Evolutionary conservation across 2,888 invertebrate genomes (phyloP), one percentile per base, ranked within the genome.

Genomic region (Amaurobius ferox): DNA sequence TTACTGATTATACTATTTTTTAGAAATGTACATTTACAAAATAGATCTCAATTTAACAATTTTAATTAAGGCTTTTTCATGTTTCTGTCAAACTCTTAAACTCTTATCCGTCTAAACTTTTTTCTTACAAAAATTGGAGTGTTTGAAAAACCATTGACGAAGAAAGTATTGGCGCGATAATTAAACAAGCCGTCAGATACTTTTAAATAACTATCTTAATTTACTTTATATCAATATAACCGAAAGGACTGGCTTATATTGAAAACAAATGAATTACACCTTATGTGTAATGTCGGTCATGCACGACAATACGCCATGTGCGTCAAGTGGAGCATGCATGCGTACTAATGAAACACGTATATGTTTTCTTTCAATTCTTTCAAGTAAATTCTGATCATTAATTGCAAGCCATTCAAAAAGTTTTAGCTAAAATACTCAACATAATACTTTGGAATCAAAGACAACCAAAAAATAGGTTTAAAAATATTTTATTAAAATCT

Each of bases 141-240:
- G 35, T 35, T 35, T 9, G 44, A 44, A 44, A 44, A 44, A 44
- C 44, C 16, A 2, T 44, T 44, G 13, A 7, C 44, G 44, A 44
- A 44, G 44, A 44, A 44, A 44, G 44, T 62, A 73, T 19, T 23
- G 19, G 35, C 35, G 44, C 7, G 40, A 55, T 78, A 68, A 78
- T 78, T 78, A 78, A 78, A 68, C 61, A 78, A 68, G 77, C 28
- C 30, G 39, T 55, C 16, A 35, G 48, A 62, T 16, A 39, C 32
- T 64, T 1, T 78, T 67, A 68, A 68, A 78, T 71, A 79, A 79
- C 64, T 44, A 32, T 29, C 35, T 23, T 68, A 67, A 67, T 67
- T 66, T 67, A 29, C 48, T 77, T 67, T 67, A 19, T 35, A 68
- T 68, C 29, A 78, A 64, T 30, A 66, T 44, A 62, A 64, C 30